Evolutionary conservation across 2,797 vertebrate genomes (phyloP).

Genomic region (Austrolebias charrua): DNA sequence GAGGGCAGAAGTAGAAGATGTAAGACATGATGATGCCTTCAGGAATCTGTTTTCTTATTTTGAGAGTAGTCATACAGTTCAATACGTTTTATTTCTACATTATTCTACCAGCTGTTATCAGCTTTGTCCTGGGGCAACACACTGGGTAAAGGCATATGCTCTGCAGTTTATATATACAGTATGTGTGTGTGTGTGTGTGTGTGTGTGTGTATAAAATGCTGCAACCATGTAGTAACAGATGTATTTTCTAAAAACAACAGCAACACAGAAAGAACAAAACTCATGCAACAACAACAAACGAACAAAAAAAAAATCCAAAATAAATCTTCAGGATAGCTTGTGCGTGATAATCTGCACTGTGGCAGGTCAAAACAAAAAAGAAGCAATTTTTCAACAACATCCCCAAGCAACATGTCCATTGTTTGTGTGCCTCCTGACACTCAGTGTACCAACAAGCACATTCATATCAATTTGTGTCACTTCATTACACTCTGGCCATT

Average conservation of each 20-base stretch:
- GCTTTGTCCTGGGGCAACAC: conserved; percentile 48
- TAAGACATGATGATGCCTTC: conserved; percentile 31
- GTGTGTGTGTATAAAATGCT: conserved; percentile 50
- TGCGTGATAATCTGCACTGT: conserved; percentile 37
- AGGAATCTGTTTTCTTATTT: conserved; percentile 46
- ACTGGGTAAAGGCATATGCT: conserved; percentile 33
- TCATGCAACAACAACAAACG: conserved; percentile 1
- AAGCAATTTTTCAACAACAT: conserved; percentile 39
- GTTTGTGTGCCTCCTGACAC: conserved; percentile 47
- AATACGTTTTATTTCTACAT: conserved; percentile 33
- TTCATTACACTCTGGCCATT: conserved; percentile 72
- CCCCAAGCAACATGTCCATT: conserved; percentile 29
- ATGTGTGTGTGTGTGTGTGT: too few species aligned
- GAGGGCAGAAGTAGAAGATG: conserved; percentile 5
- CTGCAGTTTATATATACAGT: too few species aligned
- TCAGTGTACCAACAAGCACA: conserved; percentile 42
- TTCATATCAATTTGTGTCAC: conserved; percentile 75
- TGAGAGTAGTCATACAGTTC: conserved; percentile 23
- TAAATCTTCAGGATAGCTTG: conserved; percentile 29
- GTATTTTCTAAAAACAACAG: conserved; percentile 47
- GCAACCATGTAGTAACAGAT: conserved; percentile 49
- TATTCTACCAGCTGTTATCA: conserved; percentile 54
- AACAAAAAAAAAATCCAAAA: conserved; percentile 34
- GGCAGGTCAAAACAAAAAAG: conserved; percentile 30
- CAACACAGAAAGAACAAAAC: conserved; percentile 1